Conservation (phyloP, 2,888 invertebrate species). For the Mythimna lalbum region DNA sequence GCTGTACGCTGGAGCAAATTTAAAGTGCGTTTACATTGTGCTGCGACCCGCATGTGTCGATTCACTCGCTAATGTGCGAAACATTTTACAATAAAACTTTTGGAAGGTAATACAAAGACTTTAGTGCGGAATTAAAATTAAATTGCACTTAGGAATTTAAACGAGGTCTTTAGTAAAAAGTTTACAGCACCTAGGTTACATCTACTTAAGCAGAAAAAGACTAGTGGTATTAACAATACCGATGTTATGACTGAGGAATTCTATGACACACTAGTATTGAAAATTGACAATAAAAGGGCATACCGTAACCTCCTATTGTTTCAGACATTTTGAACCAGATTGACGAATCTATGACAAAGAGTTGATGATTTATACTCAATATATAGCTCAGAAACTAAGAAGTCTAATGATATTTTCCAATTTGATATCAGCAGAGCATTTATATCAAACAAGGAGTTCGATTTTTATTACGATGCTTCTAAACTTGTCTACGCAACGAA, state of each 20-base stretch:
- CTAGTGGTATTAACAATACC: constrained; percentile 1
- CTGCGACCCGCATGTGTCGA: constrained; percentile 26
- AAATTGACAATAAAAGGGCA: background rate
- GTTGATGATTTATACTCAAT: background rate
- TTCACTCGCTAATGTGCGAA: background rate
- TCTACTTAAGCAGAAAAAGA: background rate
- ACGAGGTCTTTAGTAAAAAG: background rate
- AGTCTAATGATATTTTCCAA: background rate
- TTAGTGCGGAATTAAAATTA: background rate
- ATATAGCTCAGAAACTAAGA: background rate
- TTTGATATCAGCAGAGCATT: background rate
- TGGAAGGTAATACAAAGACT: background rate
- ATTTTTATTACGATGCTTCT: constrained; percentile 50
- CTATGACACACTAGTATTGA: background rate
- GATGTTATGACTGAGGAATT: background rate
- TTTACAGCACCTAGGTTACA: background rate
- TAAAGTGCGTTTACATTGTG: constrained; percentile 44
- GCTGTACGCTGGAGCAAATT: constrained; percentile 33
- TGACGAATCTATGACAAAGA: background rate
- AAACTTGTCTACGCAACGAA: constrained; percentile 38
- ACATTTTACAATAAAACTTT: background rate
- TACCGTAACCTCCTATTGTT: background rate
- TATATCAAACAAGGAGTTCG: background rate
- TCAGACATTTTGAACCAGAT: background rate
- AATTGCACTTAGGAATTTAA: background rate